Evolutionary conservation across 2,113 vertebrate species (phyloP), one percentile per base, ranked within the genome.

Genomic region (Hystrix brachyura): DNA sequence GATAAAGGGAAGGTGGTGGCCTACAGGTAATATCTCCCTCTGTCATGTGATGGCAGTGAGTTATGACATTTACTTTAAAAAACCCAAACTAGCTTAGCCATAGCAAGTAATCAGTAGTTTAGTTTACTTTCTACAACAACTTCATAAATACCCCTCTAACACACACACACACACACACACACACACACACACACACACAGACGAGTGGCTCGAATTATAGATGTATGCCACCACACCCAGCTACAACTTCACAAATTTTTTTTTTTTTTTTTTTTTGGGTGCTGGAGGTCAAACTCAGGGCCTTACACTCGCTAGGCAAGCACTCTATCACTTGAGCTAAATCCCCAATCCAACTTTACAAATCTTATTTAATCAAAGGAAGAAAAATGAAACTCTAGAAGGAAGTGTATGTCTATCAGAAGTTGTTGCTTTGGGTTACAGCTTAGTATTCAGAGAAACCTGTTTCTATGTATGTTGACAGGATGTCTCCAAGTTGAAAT

Each of bases 101-200:
- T 9, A 76, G 38, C 59, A 86, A 69, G 71, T 71, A 79, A 34
- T 38, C 59, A 34, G 17, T 76, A n/a, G 12, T 19, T 90, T 87
- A 81, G 55, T 64, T 91, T 94, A 48, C 57, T 97, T 84, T 82
- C 80, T 90, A 48, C 72, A 74, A 62, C 46, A 79, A 29, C 46
- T 76, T 76, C 71, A 46, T 12, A 25, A 43, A 74, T 38, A 48
- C 11, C 25, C 12, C n/a, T 13, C 12, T 29, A 23, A 7, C 25
- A 6, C 13, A 62, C 43, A 76, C 29, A 62, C 43, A 76, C 29
- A 7, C 25, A 6, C 13, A 62, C 25, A 6, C 13, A 62, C 43
- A 76, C 29, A 7, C 25, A 6, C 13, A 62, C 43, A 76, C 29
- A 62, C 43, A 76, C 29, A 7, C 25, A 6, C 13, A 62, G 25